Percentiles rank a stretch among this genome's conserved stretches.
phyloP scores from a whole-genome alignment of 2,113 vertebrate genomes.

The Nothocercus nigrocapillus region DNA sequence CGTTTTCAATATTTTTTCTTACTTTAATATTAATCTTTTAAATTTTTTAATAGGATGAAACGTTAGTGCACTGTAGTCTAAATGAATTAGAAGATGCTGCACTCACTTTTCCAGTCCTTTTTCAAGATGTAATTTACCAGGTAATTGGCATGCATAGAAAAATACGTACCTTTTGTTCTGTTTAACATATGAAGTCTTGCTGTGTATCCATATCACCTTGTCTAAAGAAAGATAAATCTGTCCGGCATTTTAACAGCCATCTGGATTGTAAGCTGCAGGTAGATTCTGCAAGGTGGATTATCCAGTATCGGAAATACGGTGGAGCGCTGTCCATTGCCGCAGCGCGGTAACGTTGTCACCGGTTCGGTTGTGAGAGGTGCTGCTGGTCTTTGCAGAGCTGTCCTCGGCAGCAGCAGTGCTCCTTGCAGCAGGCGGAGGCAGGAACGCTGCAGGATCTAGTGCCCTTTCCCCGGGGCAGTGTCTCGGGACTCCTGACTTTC shows the following conservation, averaged over 20 bases:
- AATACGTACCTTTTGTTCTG: fast-evolving
- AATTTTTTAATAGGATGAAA: conserved; percentile 88
- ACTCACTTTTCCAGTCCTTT: conserved; percentile 98
- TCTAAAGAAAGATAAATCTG: not conserved
- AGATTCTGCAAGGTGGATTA: not conserved
- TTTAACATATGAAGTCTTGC: not conserved
- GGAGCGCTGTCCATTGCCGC: not conserved
- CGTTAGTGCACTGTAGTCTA: conserved; percentile 98
- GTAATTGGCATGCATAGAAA: conserved; percentile 63
- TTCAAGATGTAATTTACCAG: conserved; percentile 99
- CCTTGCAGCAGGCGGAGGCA: conserved; percentile 67
- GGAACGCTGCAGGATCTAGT: not conserved
- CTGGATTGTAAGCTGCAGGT: not conserved
- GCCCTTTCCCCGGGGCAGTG: not conserved
- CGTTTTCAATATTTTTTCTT: not conserved
- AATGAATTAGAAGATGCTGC: conserved; percentile 98
- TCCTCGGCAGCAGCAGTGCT: conserved; percentile 19
- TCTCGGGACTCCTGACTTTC: not conserved
- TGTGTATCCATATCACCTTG: not conserved
- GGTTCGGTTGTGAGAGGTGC: too few species aligned
- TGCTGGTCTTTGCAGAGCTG: too few species aligned
- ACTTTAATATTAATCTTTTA: not conserved
- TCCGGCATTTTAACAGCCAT: not conserved
- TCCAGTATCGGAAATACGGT: not conserved
- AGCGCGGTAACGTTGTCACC: not conserved